phyloP scores from a whole-genome alignment of 1,140 invertebrate genomes.

The Bombus impatiens region DNA sequence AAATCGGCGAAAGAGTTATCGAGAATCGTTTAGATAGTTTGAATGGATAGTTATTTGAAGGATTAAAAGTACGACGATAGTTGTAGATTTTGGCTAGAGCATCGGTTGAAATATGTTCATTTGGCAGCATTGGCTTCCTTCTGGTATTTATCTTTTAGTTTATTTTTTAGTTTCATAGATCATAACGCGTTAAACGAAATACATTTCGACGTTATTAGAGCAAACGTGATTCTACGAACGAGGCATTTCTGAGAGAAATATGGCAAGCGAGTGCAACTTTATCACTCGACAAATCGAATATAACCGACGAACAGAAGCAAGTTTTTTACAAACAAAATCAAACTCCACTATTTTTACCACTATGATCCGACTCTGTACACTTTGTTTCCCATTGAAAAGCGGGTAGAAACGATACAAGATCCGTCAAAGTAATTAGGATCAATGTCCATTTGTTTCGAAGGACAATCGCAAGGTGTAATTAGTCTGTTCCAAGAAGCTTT shows the following conservation, averaged over 20 bases:
- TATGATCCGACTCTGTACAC: too few relatives aligned
- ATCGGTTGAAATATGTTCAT: not conserved
- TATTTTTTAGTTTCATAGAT: too few relatives aligned
- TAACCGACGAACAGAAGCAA: too few relatives aligned
- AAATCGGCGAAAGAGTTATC: not conserved
- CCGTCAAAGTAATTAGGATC: not conserved
- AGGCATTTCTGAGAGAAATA: not conserved
- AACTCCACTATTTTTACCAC: too few relatives aligned
- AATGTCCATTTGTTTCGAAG: constrained; percentile 8
- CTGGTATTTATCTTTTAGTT: not conserved
- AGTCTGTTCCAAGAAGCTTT: constrained; percentile 59
- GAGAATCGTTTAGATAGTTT: not conserved
- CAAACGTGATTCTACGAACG: too few relatives aligned
- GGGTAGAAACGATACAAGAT: not conserved
- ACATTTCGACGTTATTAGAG: not conserved
- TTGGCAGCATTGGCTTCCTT: not conserved
- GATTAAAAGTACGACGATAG: not conserved
- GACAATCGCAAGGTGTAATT: constrained; percentile 40
- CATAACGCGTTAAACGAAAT: not conserved
- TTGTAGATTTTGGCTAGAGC: not conserved
- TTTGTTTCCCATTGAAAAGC: not conserved
- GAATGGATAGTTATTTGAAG: not conserved
- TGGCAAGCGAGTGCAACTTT: not conserved
- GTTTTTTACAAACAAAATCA: too few relatives aligned
- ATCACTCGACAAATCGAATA: not conserved